phyloP scores from a whole-genome alignment of 1,140 invertebrate genomes.

The Drosophila biarmipes region DNA sequence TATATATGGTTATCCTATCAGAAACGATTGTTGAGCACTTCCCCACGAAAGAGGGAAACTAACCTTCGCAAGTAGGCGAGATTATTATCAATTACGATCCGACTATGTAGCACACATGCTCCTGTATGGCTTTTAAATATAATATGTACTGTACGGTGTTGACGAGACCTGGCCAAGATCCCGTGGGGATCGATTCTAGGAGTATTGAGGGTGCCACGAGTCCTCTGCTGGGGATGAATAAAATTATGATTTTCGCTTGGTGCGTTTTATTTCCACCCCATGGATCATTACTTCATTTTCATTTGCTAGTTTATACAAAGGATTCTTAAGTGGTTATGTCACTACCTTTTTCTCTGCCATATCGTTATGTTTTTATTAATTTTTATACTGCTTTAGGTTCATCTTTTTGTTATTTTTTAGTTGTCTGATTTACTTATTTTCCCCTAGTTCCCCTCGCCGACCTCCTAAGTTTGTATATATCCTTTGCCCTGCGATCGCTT shows the following conservation, averaged over 20 bases:
- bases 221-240: conserved; percentile 18
- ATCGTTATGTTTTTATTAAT: background rate
- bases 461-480: conserved; percentile 14
- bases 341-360: too few relatives aligned
- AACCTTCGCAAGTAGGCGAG: background rate
- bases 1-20: conserved; percentile 13
- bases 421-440: background rate
- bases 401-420: background rate
- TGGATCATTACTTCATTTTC: background rate
- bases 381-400: background rate
- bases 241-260: conserved; percentile 31
- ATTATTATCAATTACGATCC: conserved; percentile 9
- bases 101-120: conserved; percentile 11
- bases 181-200: background rate
- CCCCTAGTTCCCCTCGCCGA: background rate
- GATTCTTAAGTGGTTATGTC: too few relatives aligned
- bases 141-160: conserved; percentile 10
- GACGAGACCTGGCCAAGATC: conserved; percentile 2
- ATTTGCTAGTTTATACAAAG: background rate
- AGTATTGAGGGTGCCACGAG: background rate
- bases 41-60: background rate
- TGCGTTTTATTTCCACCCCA: conserved; percentile 34
- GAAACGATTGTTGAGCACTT: conserved; percentile 9
- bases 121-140: conserved; percentile 16
- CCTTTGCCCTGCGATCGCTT: conserved; percentile 12